Base-by-base conservation (phyloP, 92 coral and sea anemone genomes). In the Desmophyllum pertusum region DNA sequence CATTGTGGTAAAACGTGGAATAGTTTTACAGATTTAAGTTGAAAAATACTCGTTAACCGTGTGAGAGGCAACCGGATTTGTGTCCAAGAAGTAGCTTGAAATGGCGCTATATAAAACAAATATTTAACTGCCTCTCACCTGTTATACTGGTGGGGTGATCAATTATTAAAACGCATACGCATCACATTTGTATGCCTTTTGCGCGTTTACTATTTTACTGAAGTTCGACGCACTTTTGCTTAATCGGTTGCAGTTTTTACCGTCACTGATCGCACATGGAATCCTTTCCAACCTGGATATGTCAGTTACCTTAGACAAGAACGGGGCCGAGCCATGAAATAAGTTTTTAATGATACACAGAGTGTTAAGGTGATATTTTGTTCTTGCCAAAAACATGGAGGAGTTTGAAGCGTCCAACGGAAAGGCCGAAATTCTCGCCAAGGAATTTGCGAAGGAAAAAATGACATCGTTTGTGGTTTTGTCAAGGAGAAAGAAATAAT, bases 401-500 rank as follows among this genome's bases (percentile, higher is more conserved):
- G 77, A 38, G 52, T 52, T 37, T 33, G 76, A 70, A 23, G 85
- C 75, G 43, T 18, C 55, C 27, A 23, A 40, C 39, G 50, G 3
- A 37, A 70, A 51, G 50, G 71, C 73, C 6, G 59, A 39, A 38
- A 40, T 14, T 25, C 51, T 70, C 4, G 68, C 31, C 10, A 31
- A 70, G 70, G 50, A 81, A 61, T 81, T 53, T 53, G 85, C 69
- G 10, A 75, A 70, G 42, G 95, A 91, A 61, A 91, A 83, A 81
- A 84, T 36, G 95, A 93, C 62, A 89, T 93, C 38, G 87, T 91
- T 42, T 76, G 84, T 29, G 95, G 97, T 14, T 93, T 91, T 78
- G 86, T 93, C 14, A 89, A 86, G 50, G 95, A 93, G 73, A 93
- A 93, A 50, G 95, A 91, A 87, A 84, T 91, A 25, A 89, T 92